Evolutionary conservation across 2,797 vertebrate species (phyloP).

Genomic region (Neopelma chrysocephalum): DNA sequence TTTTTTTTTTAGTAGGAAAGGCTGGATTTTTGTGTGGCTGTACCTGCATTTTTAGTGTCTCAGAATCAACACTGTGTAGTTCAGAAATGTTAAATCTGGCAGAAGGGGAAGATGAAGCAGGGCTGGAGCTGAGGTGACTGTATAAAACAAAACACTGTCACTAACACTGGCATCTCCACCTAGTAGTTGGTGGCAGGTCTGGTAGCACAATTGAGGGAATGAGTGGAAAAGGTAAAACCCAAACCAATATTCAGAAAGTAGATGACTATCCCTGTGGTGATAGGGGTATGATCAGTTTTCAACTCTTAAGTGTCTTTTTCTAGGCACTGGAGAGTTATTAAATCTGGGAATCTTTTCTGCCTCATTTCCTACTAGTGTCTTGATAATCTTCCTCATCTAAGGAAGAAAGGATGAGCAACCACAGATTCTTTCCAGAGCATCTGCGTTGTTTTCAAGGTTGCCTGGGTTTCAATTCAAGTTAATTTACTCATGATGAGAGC

Average conservation of each 20-base stretch:
- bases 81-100: background rate
- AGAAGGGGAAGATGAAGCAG: background rate
- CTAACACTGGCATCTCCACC: background rate
- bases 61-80: background rate
- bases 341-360: background rate
- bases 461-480: background rate
- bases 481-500: background rate
- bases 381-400: background rate
- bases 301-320: background rate
- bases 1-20: no score
- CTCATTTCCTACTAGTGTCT: background rate
- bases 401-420: background rate
- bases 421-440: background rate
- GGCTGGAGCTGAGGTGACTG: background rate
- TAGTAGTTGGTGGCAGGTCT: background rate
- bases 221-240: background rate
- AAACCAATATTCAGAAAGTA: background rate
- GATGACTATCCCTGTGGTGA: background rate
- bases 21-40: background rate
- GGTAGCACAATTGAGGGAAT: background rate
- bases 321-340: background rate
- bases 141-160: background rate
- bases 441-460: conserved; percentile 12
- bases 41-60: background rate
- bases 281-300: background rate